Evolutionary conservation across 2,797 vertebrate species (phyloP).

Genomic region (Coreius guichenoti): DNA sequence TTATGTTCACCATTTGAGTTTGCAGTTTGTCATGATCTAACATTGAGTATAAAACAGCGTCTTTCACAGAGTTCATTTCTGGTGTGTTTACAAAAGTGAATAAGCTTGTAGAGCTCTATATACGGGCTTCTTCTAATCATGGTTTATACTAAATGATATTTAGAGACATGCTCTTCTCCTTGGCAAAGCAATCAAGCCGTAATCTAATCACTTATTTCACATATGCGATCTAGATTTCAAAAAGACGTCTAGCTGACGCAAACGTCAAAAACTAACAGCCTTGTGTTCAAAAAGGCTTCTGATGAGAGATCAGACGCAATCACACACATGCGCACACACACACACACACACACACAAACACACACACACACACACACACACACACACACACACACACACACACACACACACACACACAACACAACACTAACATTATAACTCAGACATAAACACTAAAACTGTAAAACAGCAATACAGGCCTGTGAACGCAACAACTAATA

Average conservation of each 20-base stretch:
- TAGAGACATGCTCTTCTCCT: constrained; percentile 39
- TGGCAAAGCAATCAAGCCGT: constrained; percentile 39
- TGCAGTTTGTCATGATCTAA: constrained; percentile 1
- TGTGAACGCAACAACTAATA: neutral
- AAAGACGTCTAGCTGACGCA: constrained; percentile 13
- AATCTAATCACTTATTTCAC: constrained; percentile 41
- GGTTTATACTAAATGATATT: constrained; percentile 43
- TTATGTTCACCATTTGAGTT: constrained; percentile 18
- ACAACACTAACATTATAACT: constrained; percentile 31
- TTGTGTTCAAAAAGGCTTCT: constrained; percentile 8
- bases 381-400: constrained; percentile 24
- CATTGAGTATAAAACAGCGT: neutral
- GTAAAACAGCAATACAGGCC: neutral
- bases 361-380: constrained; percentile 33
- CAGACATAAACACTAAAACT: constrained; percentile 24
- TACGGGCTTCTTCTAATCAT: constrained; percentile 36
- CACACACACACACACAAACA: constrained; percentile 28
- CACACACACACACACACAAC: constrained; percentile 25
- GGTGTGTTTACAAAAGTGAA: constrained; percentile 25
- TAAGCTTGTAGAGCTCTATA: neutral
- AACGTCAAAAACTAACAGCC: constrained; percentile 24
- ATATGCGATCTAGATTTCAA: constrained; percentile 32
- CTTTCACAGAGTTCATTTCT: constrained; percentile 31
- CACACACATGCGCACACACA: constrained; percentile 19
- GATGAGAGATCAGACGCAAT: constrained; percentile 42